Evolutionary conservation across 1,140 invertebrate genomes (phyloP), one percentile per base, ranked within the genome.

Genomic region (Drosophila asahinai): DNA sequence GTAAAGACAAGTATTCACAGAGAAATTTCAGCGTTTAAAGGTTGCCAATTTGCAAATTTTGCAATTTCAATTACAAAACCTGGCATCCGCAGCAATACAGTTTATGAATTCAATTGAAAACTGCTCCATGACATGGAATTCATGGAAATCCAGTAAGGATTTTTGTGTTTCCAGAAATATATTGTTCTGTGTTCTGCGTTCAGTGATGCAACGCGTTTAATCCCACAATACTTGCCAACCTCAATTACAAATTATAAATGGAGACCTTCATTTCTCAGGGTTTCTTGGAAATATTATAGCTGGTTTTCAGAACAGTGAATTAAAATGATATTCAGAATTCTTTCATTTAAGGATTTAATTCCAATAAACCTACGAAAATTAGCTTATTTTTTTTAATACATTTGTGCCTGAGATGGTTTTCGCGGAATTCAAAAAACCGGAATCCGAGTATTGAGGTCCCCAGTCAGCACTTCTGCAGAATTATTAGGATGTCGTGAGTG

Each of bases 401-500:
- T 25, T 25, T 25, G 22, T 25, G 22, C 22, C 22, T 6, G 27
- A 7, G 51, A 22, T 17, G 15, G 0, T n/a, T 59, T 17, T 17
- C n/a, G 17, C 27, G 27, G 49, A 30, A 17, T 30, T 40, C 15
- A 72, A 93, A 55, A 93, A 94, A 77, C 19, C 55, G 27, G 27
- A 30, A 30, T 30, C 27, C 27, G 5, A 30, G 5, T 7, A 27
- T 27, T 27, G 27, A 4, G 27, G 27, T 27, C 27, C 27, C 27
- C 27, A 30, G 27, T 30, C 6, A 6, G 27, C 27, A 30, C 6
- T 30, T 30, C 27, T 30, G 1, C 5, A 30, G 27, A 27, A 27
- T 27, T 27, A 27, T 27, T 27, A 27, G 25, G 3, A 99, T 93
- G 96, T 97, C 17, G 93, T 98, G 0, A 97, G 99, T 94, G 95